Conservation (phyloP, 1,140 invertebrate species). For the Ylistrum balloti region DNA sequence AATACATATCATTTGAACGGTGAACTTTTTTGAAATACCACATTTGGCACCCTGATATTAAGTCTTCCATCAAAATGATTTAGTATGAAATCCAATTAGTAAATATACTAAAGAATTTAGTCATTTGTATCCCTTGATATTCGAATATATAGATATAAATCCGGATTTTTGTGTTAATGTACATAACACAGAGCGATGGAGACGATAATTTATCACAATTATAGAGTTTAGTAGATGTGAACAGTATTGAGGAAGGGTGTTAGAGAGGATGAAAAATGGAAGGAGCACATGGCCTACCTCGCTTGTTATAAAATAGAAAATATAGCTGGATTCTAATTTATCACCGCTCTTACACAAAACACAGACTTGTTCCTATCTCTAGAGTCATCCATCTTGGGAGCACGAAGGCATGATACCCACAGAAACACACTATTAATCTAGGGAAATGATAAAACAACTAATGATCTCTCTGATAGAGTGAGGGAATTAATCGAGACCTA, state of each 20-base stretch:
- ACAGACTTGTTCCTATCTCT: slow-evolving; percentile 7
- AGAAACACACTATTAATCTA: slow-evolving; percentile 19
- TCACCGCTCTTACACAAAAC: slow-evolving; percentile 13
- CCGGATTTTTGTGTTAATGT: neutral
- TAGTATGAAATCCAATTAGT: too few species aligned
- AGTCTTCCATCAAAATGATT: too few species aligned
- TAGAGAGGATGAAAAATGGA: neutral
- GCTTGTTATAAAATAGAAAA: slow-evolving; percentile 10
- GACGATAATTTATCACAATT: slow-evolving; percentile 33
- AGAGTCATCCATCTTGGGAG: neutral
- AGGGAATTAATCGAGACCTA: slow-evolving; percentile 27
- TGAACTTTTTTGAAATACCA: too few species aligned
- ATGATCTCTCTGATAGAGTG: neutral
- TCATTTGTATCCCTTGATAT: too few species aligned
- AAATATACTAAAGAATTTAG: too few species aligned
- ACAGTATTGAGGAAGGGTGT: neutral
- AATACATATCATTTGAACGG: too few species aligned
- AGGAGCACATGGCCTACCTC: neutral
- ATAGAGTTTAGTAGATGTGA: neutral
- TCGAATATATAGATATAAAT: too few species aligned
- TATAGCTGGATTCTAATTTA: slow-evolving; percentile 2
- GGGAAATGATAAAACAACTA: slow-evolving; percentile 29
- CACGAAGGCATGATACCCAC: neutral
- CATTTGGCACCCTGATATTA: too few species aligned
- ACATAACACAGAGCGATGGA: neutral